phyloP scores from a whole-genome alignment of 2,797 vertebrate genomes.

The Xiphophorus birchmanni region DNA sequence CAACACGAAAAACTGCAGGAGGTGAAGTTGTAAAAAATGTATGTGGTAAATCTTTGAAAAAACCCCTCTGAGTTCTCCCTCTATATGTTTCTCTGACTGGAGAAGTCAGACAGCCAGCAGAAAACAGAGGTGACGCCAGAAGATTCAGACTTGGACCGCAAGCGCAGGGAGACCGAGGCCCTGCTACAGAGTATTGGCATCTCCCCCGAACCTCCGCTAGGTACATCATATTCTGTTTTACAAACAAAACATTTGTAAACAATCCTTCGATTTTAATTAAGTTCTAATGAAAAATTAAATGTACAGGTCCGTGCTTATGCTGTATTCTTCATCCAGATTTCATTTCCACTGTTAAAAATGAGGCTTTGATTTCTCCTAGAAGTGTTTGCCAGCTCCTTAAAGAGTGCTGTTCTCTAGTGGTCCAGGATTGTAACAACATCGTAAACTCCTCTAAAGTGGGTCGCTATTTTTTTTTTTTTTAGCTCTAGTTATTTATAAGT shows the following conservation, averaged over 20 bases:
- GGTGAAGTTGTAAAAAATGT: constrained; percentile 28
- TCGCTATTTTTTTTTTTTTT: constrained; percentile 14
- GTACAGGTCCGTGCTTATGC: background rate
- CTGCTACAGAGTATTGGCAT: constrained; percentile 97
- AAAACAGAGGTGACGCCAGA: constrained; percentile 83
- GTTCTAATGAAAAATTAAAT: background rate
- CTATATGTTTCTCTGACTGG: constrained; percentile 13
- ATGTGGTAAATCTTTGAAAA: background rate
- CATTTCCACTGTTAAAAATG: background rate
- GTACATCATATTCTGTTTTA: constrained; percentile 65
- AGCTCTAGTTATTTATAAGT: constrained; percentile 40
- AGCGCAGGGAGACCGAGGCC: constrained; percentile 95
- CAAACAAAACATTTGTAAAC: background rate
- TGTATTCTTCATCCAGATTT: background rate
- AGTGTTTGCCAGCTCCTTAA: constrained; percentile 21
- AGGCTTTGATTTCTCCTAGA: background rate
- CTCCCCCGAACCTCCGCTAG: constrained; percentile 91
- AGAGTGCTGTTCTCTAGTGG: constrained; percentile 63
- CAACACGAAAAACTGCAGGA: constrained; percentile 38
- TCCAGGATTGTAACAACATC: constrained; percentile 51
- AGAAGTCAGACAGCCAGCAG: constrained; percentile 80
- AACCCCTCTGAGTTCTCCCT: background rate
- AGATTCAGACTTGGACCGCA: constrained; percentile 96
- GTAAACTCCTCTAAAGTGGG: constrained; percentile 33
- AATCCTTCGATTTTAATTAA: background rate